These are phyloP conservation scores for Agrotis puta DNA, from an alignment of 2,888 invertebrate genomes.

Conservation along the genomic window DNA sequence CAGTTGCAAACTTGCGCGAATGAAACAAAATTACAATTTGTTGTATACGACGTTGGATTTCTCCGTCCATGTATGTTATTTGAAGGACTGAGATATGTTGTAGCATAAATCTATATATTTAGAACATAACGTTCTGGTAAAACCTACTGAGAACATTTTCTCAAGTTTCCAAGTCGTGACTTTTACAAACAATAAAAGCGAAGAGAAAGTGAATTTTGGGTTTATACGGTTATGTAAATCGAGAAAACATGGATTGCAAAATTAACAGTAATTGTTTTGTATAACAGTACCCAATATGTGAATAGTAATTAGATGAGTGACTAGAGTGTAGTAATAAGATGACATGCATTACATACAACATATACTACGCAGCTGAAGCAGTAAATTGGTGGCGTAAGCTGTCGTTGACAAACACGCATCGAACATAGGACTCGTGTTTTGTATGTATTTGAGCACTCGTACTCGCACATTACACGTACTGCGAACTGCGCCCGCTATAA, in stretches of 20 bases:
- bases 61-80: conserved; percentile 65
- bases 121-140: conserved; percentile 48
- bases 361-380: conserved; percentile 57
- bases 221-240: conserved; percentile 27
- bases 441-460: conserved; percentile 22
- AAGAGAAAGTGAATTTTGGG: conserved; percentile 54
- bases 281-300: conserved; percentile 12
- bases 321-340: conserved; percentile 19
- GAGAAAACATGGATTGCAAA: conserved; percentile 35
- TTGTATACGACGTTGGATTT: conserved; percentile 60
- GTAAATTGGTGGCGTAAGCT: conserved; percentile 61
- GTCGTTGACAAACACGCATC: conserved; percentile 62
- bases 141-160: conserved; percentile 28
- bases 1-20: conserved; percentile 61
- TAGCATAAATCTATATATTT: conserved; percentile 58
- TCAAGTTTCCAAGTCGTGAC: conserved; percentile 46
- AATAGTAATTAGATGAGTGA: too few relatives aligned
- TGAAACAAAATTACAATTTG: conserved; percentile 62
- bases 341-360: conserved; percentile 19
- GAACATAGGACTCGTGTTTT: conserved; percentile 33
- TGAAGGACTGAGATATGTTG: conserved; percentile 56
- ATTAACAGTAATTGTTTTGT: conserved; percentile 36
- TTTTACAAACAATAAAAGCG: conserved; percentile 52
- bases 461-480: conserved; percentile 54
- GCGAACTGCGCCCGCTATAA: conserved; percentile 68